A percentile compares a stretch with the other conserved stretches of the same genome.
Conservation (phyloP, 1,140 invertebrate species). For the Elymnias hypermnestra region DNA sequence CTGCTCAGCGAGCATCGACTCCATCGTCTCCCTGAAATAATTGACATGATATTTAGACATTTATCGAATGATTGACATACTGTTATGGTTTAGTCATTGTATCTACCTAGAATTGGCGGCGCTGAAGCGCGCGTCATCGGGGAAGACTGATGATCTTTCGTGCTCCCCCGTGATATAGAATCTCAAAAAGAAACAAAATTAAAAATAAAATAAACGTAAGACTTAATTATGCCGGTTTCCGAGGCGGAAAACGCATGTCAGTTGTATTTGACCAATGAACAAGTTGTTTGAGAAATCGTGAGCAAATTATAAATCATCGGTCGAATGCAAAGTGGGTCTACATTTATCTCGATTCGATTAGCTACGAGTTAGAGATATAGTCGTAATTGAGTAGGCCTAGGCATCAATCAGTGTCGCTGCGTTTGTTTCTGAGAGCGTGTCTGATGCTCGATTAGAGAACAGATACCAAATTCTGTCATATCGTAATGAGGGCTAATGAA, state of each 20-base stretch:
- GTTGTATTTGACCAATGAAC: conserved; percentile 20
- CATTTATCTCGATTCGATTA: conserved; percentile 43
- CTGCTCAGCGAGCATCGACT: conserved; percentile 87
- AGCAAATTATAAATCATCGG: conserved; percentile 28
- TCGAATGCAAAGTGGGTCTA: conserved; percentile 18
- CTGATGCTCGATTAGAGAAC: conserved; percentile 41
- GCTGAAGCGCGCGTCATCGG: conserved; percentile 66
- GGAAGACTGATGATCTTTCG: conserved; percentile 63
- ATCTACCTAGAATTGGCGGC: conserved; percentile 68
- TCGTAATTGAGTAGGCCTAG: conserved; percentile 41
- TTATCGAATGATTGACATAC: conserved; percentile 4
- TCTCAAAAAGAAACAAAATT: conserved; percentile 71
- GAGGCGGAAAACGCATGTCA: conserved; percentile 8
- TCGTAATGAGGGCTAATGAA: conserved; percentile 41
- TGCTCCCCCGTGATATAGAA: conserved; percentile 73
- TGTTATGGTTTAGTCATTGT: conserved; percentile 28
- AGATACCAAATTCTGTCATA: conserved; percentile 41
- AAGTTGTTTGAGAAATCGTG: conserved; percentile 20
- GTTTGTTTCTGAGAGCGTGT: conserved; percentile 53
- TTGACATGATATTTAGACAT: conserved; percentile 17
- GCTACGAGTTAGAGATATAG: conserved; percentile 36
- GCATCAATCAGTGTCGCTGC: conserved; percentile 48
- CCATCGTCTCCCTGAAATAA: conserved; percentile 86
- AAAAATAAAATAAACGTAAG: conserved; percentile 52
- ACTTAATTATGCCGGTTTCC: conserved; percentile 10